These are phyloP conservation scores for Ephialtes manifestator DNA, from an alignment of 2,888 invertebrate species.

Conservation along the genomic window DNA sequence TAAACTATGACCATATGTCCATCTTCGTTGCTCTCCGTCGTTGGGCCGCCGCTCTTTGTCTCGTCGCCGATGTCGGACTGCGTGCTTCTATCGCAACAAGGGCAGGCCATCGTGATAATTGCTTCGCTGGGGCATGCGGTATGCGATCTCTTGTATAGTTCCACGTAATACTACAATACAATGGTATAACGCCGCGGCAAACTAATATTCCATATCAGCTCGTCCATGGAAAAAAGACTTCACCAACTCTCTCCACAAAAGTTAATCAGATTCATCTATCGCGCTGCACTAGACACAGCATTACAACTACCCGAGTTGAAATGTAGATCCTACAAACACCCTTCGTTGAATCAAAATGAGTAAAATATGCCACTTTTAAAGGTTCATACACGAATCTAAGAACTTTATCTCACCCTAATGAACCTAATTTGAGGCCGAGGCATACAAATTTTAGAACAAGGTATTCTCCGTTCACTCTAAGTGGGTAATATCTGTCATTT, in stretches of 20 bases:
- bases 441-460: too few species aligned
- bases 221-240: not conserved
- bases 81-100: conserved; percentile 53
- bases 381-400: too few species aligned
- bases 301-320: too few species aligned
- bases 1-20: conserved; percentile 66
- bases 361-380: too few species aligned
- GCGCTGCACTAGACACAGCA: not conserved
- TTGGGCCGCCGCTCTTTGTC: conserved; percentile 36
- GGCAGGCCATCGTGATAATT: conserved; percentile 66
- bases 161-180: conserved; percentile 7
- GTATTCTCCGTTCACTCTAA: too few species aligned
- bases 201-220: conserved; percentile 56
- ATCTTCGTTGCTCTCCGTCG: conserved; percentile 40
- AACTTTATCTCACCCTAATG: too few species aligned
- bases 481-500: too few species aligned
- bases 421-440: too few species aligned
- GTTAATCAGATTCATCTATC: not conserved
- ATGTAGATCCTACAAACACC: too few species aligned
- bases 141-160: not conserved
- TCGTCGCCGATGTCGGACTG: conserved; percentile 29
- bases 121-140: conserved; percentile 40
- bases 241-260: not conserved
- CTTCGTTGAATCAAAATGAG: too few species aligned
- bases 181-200: conserved; percentile 28